Base-by-base conservation (phyloP, 2,113 vertebrate species). In the Pelmatolapia mariae region DNA sequence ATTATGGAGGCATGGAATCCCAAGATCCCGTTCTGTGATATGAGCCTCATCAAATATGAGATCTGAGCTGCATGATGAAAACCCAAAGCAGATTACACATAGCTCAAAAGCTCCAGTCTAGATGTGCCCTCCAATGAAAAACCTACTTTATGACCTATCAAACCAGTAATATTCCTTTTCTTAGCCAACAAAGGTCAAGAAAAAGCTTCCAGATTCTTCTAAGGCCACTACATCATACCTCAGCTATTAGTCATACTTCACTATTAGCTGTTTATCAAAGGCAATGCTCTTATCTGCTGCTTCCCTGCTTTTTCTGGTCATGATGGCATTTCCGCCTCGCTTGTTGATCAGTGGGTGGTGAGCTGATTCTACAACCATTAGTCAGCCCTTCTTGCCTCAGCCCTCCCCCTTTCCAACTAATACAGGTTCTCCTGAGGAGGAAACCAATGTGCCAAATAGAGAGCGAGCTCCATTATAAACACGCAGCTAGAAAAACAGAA, bases 401-500 rank as follows among this genome's bases (percentile, higher is more conserved):
- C 88, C 88, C 47, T 54, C 36, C 82, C 89, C 92, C 84, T 81
- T 82, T 89, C 82, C 61, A 82, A 82, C 68, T 82, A 91, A 91
- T 87, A 83, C 84, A 91, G 91, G 93, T 92, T 89, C 85, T 83
- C 89, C 71, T 80, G 29, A 83, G 80, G 84, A 96, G 95, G 96
- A 97, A 97, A 93, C 95, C 91, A 93, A 96, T 29, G 82, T 89
- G 86, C 91, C 86, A 89, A 96, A 96, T 86, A 79, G 84, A 93
- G 93, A 92, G 73, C 50, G 19, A 73, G 90, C 80, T 90, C 96
- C 91, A 97, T 97, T 97, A 95, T 96, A 92, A 95, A 94, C 92
- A 87, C 90, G 71, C 83, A 95, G 93, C 95, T 94, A 96, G 93
- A 96, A 92, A 96, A 97, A 96, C 94, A 96, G 52, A 54, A 79